Evolutionary conservation across 2,888 invertebrate genomes (phyloP), one percentile per base, ranked within the genome.

Genomic region (Leptinotarsa rubiginosa): DNA sequence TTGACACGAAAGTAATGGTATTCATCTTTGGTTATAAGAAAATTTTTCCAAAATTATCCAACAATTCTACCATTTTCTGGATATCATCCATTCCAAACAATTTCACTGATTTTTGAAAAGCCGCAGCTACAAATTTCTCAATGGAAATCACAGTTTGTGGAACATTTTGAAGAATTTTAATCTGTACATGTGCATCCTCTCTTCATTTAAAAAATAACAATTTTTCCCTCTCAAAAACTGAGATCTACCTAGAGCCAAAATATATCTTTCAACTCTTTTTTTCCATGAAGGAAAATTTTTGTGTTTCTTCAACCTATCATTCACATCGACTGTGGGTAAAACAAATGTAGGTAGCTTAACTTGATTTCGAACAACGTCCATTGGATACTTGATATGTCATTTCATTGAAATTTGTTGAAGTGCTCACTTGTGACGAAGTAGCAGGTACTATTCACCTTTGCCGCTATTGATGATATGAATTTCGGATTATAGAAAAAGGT

Each of bases 31-130:
- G 20, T 1, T 62, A 62, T 20, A 4, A 22, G 22, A 62, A 25
- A 25, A 62, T 62, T 62, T 22, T 62, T 62, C 20, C 62, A 62
- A 31, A 62, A 62, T 22, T 12, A 25, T 62, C 62, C 62, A 62
- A 50, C 4, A 50, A 3, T 16, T 50, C 50, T 3, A 50, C 50
- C 50, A 50, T 50, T 50, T 50, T 50, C 16, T 12, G 25, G 16
- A 62, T 62, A n/a, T 56, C 56, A 56, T 56, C 4, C 56, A 56
- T 56, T 56, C 56, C 1, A 56, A 56, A 56, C 56, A 62, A 2
- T 62, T 62, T 12, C 1, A 62, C 31, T 16, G 12, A 31, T 62
- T 62, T 62, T 62, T 31, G 62, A 22, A n/a, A 62, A 13, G 31
- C 62, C 22, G 22, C 31, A 20, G 62, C 62, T 25, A 4, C 62